Evolutionary conservation across 1,140 invertebrate species (phyloP), one percentile per base, ranked within the genome.

Genomic region (Pygmarrhopalites habei): DNA sequence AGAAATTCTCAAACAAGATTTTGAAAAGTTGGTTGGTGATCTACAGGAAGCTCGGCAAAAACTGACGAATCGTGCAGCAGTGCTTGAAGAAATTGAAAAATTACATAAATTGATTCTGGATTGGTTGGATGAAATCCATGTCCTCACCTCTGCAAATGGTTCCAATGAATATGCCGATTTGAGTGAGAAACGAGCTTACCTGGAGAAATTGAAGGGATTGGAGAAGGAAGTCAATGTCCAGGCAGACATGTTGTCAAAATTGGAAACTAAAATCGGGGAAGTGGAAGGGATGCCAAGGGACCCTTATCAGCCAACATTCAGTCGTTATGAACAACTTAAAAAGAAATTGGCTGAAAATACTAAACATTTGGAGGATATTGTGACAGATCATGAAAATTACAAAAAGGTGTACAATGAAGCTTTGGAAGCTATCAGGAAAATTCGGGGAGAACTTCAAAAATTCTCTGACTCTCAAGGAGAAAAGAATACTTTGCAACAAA

Each of bases 311-410:
- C 78, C 81, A 3, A 85, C 82, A 35, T 77, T 91, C 12, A 79
- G 81, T 46, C 83, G 85, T 67, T 92, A 88, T 71, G 82, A 86
- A 23, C 77, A 83, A 39, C 77, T 90, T 2, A 85, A 83, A 62
- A 80, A 71, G 12, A 68, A 64, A 23, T 65, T 77, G 7, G 68
- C 66, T 15, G 57, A 70, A 3, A 73, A 70, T 21, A 72, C 77
- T 41, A 58, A 57, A 0, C 69, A 52, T 21, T 29, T 70, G 10
- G 87, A 92, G 73, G 80, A 83, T 35, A 88, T 94, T 78, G 90
- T 94, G 0, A 85, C 85, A 62, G 84, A 87, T 60, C 91, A 95
- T 69, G 91, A 95, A 70, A 83, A 86, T 66, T 95, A 92, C 74
- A 87, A 89, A 71, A 83, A 85, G 70, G 82, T 85, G 0, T 89